A percentile compares a stretch with the other conserved stretches of the same genome.
Conservation (phyloP, 2,888 invertebrate species). For the Catocala sponsa region DNA sequence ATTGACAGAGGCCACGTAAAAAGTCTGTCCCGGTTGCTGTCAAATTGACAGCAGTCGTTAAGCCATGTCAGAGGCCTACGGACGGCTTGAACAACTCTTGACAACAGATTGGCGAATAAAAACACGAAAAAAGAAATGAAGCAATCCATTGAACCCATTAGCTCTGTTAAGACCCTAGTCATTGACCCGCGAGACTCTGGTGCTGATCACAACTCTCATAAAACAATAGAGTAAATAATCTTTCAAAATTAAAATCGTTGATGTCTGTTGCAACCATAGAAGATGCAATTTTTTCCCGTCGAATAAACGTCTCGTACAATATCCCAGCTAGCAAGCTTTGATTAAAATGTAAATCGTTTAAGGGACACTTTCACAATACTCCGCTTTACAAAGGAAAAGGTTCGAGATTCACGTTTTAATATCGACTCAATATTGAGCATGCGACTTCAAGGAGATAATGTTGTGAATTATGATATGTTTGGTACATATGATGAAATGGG, state of each 20-base stretch:
- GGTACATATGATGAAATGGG: background rate
- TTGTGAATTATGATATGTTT: slow-evolving; percentile 9
- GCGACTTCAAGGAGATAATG: slow-evolving; percentile 7
- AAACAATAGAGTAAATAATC: background rate
- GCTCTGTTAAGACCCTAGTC: no score
- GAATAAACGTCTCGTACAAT: slow-evolving; percentile 41
- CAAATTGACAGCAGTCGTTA: no score
- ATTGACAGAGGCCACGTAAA: no score
- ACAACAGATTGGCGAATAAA: no score
- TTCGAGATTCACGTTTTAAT: slow-evolving; percentile 29
- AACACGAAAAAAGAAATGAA: no score
- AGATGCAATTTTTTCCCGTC: slow-evolving; percentile 40
- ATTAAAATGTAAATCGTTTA: slow-evolving; percentile 64
- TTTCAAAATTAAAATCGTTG: background rate
- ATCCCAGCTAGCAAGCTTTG: slow-evolving; percentile 46
- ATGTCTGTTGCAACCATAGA: slow-evolving; percentile 8
- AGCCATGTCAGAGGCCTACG: no score
- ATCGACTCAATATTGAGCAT: slow-evolving; percentile 15
- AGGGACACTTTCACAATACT: slow-evolving; percentile 29
- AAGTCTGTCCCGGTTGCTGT: no score
- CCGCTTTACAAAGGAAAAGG: slow-evolving; percentile 19
- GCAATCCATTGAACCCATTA: no score
- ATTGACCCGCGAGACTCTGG: no score
- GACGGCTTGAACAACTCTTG: no score
- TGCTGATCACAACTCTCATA: background rate